A percentile compares a stretch with the other conserved stretches of the same genome.
Conservation (phyloP, 2,113 vertebrate genomes). For the Chloropsis hardwickii region DNA sequence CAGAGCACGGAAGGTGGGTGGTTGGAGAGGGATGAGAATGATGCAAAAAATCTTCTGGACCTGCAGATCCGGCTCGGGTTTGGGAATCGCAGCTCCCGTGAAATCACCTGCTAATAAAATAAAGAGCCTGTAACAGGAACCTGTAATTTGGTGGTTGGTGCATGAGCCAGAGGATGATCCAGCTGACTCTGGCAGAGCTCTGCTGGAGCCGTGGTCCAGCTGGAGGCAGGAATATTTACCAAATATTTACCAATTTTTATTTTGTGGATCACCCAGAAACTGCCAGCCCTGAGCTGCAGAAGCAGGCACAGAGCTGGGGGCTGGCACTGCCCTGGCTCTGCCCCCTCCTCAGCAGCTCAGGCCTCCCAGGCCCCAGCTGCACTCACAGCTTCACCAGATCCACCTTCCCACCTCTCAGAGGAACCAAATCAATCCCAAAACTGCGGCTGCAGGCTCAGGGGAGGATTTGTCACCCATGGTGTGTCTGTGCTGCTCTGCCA, state of each 20-base stretch:
- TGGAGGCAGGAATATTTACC: no score
- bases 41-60: background rate
- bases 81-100: background rate
- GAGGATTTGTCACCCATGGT: rapidly evolving
- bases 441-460: rapidly evolving
- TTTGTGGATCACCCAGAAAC: background rate
- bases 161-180: background rate
- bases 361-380: background rate
- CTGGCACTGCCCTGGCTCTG: rapidly evolving
- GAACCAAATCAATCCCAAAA: background rate
- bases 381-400: background rate
- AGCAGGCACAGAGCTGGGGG: background rate
- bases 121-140: background rate
- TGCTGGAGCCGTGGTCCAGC: no score
- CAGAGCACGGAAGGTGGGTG: background rate
- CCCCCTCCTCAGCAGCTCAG: background rate
- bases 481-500: background rate
- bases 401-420: background rate
- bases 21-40: background rate
- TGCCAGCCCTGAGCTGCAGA: background rate
- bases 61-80: constrained; percentile 7
- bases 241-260: no score
- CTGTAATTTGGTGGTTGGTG: background rate
- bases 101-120: constrained; percentile 3
- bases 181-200: background rate